Base-by-base conservation (phyloP, 1,140 invertebrate species). In the Oryzaephilus surinamensis region DNA sequence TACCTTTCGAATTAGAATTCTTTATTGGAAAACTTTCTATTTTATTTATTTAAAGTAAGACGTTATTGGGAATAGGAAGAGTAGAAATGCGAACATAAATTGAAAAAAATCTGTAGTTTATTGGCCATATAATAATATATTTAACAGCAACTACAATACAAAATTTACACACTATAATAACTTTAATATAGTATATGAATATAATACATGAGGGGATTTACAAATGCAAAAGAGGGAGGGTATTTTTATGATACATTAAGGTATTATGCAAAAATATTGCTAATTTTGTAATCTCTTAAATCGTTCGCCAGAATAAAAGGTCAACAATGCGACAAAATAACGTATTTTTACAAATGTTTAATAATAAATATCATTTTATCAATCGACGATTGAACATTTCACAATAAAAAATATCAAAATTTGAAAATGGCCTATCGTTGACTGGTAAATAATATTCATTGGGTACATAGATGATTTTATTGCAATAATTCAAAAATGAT, bases 91-190 rank as follows among this genome's bases (percentile, higher is more conserved):
- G 16, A 24, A 20, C 38, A 40, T 41, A 54, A 57, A 55, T 58
- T 60, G 54, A 49, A 61, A 59, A 59, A 61, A 57, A n/a, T n/a
- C n/a, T n/a, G n/a, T 57, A 50, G 43, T 59, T 58, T 60, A 60
- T 62, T 60, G 51, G 56, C 56, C 55, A 62, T 62, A 57, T 62
- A 59, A 56, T 38, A 58, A 56, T 52, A 55, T 55, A 53, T 60
- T 60, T 57, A 62, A 60, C 60, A 62, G 58, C 57, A 62, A 57
- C 57, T 62, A 62, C 60, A 58, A 62, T 62, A 62, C 60, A 62
- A 62, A 62, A 62, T 62, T 55, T 62, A 62, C 58, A 62, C 56
- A 58, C 60, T 62, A 62, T 59, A 53, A 57, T 56, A 60, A 59
- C 55, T 57, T 49, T 37, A 58, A 57, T 57, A 57, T 53, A 57